Conservation (phyloP, 2,797 vertebrate genomes). For the Helostoma temminkii region DNA sequence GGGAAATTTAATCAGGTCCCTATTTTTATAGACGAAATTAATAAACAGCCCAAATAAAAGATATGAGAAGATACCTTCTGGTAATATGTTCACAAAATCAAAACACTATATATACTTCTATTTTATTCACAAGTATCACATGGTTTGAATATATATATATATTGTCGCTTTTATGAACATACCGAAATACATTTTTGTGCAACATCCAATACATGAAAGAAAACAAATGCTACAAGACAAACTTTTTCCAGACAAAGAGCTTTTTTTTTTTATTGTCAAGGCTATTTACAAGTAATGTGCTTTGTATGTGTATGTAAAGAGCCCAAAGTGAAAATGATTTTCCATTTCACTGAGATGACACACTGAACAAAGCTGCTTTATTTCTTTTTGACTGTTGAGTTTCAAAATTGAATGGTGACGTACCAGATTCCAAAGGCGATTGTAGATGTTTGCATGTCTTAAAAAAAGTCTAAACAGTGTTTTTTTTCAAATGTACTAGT, state of each 20-base stretch:
- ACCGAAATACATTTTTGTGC: no score
- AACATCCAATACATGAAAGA: neutral
- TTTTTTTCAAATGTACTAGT: slow-evolving; percentile 22
- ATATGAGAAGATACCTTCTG: no score
- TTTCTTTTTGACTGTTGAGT: neutral
- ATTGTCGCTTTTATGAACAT: no score
- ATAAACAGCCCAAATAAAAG: no score
- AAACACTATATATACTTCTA: no score
- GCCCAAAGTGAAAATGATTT: neutral
- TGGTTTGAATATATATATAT: no score
- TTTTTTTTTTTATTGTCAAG: neutral
- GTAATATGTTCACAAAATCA: no score
- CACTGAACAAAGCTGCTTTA: neutral
- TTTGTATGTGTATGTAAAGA: slow-evolving; percentile 1
- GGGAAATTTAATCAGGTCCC: neutral
- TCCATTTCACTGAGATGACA: neutral
- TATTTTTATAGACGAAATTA: no score
- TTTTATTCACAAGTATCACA: no score
- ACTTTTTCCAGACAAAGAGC: neutral
- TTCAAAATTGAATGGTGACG: neutral
- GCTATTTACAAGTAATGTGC: neutral
- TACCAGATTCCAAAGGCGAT: neutral
- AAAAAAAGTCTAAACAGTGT: no score
- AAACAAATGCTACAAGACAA: neutral
- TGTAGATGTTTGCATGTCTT: neutral